These are phyloP conservation scores for Ctenicera cuprea DNA, from an alignment of 2,888 invertebrate genomes.

Conservation along the genomic window DNA sequence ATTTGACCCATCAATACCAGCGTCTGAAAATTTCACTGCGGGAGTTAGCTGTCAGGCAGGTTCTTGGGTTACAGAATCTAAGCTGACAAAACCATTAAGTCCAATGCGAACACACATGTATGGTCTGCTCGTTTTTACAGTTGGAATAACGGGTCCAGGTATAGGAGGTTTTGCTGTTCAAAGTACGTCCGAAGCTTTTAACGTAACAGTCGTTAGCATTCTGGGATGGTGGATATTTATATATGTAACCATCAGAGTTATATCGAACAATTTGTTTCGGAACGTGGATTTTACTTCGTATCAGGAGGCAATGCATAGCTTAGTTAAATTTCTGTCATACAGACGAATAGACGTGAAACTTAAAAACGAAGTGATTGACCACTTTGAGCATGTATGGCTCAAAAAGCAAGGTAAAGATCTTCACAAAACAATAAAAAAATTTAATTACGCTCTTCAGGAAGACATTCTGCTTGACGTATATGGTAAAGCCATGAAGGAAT, in stretches of 20 bases:
- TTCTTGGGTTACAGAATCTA: slow-evolving; percentile 5
- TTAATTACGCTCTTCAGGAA: slow-evolving; percentile 55
- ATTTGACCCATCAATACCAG: slow-evolving; percentile 7
- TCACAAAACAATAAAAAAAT: slow-evolving; percentile 39
- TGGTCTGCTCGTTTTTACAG: slow-evolving; percentile 27
- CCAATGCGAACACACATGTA: slow-evolving; percentile 26
- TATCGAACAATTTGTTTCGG: slow-evolving; percentile 47
- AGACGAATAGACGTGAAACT: slow-evolving; percentile 57
- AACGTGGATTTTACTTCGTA: slow-evolving; percentile 54
- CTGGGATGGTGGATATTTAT: slow-evolving; percentile 36
- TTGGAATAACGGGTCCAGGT: slow-evolving; percentile 21
- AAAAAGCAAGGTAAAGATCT: slow-evolving; percentile 52
- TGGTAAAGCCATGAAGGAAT: slow-evolving; percentile 45
- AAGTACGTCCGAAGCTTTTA: neutral
- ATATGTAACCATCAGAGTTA: slow-evolving; percentile 40
- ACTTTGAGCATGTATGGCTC: slow-evolving; percentile 60
- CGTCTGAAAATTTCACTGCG: neutral
- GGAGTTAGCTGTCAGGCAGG: slow-evolving; percentile 8
- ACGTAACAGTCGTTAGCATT: neutral
- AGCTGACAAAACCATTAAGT: slow-evolving; percentile 27
- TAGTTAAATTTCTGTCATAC: slow-evolving; percentile 56
- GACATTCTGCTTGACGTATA: slow-evolving; percentile 56
- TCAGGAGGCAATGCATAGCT: slow-evolving; percentile 58
- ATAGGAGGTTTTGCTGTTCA: slow-evolving; percentile 15
- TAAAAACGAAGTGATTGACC: slow-evolving; percentile 56